Evolutionary conservation across 2,113 vertebrate species (phyloP), one percentile per base, ranked within the genome.

Genomic region (Otocyon megalotis): DNA sequence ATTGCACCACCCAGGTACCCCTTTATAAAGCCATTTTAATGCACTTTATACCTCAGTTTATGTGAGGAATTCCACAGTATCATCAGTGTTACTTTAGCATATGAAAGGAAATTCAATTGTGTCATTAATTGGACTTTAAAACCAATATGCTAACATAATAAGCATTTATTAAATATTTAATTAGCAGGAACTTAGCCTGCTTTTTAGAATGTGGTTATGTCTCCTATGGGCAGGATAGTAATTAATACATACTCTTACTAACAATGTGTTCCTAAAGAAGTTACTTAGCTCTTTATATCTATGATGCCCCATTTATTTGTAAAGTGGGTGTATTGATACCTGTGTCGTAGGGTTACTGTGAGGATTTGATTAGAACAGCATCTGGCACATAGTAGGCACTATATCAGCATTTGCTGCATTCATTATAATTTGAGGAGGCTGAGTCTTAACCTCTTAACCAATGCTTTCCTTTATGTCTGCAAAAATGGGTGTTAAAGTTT

Each of bases 161-260:
- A 58, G 24, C 20, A 74, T 88, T 94, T 85, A 80, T 94, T 94
- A 94, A 97, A 60, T 85, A 95, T 92, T 97, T 82, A 97, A 85
- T 85, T 93, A 53, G 60, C 54, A 74, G 77, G 90, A 91, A 89
- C 93, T 54, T 67, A 90, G n/a, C 50, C 24, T 82, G 2, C 19
- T 82, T 95, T 84, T 60, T 85, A 85, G 53, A 91, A 32, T 65
- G 37, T 69, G 62, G 48, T 67, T 62, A 85, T 86, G 54, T 87
- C 37, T 89, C 20, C 54, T 85, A 54, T 65, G 72, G 8, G 2
- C 4, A 62, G 72, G 37, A 43, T 67, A 62, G 4, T 80, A 84
- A 87, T 71, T 88, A 92, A 93, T 87, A 8, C n/a, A 16, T n/a
- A 37, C 32, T 62, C 43, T 90, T 62, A 92, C 19, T 91, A 83